Percentiles rank a stretch among this genome's conserved stretches.
These are phyloP conservation scores for Taurulus bubalis DNA, from an alignment of 2,113 vertebrate species.

Conservation along the genomic window DNA sequence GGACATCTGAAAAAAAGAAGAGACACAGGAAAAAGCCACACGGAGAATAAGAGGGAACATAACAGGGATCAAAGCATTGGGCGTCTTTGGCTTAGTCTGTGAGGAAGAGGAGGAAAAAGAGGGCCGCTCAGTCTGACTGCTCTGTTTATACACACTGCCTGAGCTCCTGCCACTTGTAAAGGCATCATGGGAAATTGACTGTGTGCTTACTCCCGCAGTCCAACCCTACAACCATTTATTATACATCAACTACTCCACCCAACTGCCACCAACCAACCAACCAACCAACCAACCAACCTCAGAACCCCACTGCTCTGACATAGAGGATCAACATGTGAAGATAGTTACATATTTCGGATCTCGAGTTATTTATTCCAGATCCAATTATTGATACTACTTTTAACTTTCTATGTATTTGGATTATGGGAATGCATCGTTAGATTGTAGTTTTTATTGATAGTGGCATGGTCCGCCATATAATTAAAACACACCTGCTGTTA, in stretches of 20 bases:
- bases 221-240: slow-evolving; percentile 14
- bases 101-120: not conserved
- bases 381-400: not conserved
- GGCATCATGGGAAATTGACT: slow-evolving; percentile 41
- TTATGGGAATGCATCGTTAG: not conserved
- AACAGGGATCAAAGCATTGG: slow-evolving; percentile 19
- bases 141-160: slow-evolving; percentile 1
- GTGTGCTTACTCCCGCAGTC: slow-evolving; percentile 22
- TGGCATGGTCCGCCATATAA: not conserved
- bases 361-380: not conserved
- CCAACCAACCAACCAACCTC: slow-evolving; percentile 40
- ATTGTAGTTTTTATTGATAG: not conserved
- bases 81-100: slow-evolving; percentile 17
- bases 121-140: not conserved
- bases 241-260: slow-evolving; percentile 50
- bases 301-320: slow-evolving; percentile 29
- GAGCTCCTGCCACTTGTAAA: slow-evolving; percentile 17
- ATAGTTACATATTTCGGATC: slow-evolving; percentile 3
- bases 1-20: not conserved
- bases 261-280: slow-evolving; percentile 41
- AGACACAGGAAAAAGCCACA: slow-evolving; percentile 13
- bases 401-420: not conserved
- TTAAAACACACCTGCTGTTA: not conserved
- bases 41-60: slow-evolving; percentile 15
- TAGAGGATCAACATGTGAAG: slow-evolving; percentile 10